Conservation (phyloP, 2,113 vertebrate species). For the Fulmarus glacialis region DNA sequence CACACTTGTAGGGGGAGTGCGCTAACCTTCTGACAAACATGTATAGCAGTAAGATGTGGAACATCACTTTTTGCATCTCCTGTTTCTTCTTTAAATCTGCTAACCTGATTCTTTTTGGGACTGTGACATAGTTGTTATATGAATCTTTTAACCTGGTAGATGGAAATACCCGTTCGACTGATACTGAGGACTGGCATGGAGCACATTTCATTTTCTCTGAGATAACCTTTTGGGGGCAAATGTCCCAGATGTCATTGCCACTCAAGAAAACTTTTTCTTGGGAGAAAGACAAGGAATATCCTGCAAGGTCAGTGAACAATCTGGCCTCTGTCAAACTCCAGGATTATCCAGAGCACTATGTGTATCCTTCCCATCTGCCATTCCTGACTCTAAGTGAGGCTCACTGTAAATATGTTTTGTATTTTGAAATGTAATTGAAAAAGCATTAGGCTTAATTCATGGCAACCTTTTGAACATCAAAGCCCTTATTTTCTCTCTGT, state of each 20-base stretch:
- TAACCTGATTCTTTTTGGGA: background rate
- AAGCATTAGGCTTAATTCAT: constrained; percentile 65
- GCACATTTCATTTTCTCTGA: background rate
- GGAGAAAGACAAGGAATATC: background rate
- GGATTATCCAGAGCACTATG: constrained; percentile 31
- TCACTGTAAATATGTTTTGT: constrained; percentile 52
- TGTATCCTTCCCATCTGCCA: constrained; percentile 59
- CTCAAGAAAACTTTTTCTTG: background rate
- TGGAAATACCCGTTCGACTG: background rate
- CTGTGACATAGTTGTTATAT: background rate
- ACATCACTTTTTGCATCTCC: background rate
- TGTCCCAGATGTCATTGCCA: background rate
- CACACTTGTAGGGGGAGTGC: background rate
- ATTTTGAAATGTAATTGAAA: constrained; percentile 65
- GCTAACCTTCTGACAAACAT: background rate
- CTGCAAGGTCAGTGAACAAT: background rate
- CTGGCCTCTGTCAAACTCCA: background rate
- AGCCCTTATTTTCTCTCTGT: constrained; percentile 2
- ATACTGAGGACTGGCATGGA: background rate
- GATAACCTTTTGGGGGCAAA: background rate
- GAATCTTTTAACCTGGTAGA: background rate
- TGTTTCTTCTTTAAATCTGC: background rate
- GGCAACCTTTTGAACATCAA: constrained; percentile 34
- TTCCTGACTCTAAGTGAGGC: constrained; percentile 24
- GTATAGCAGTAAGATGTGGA: background rate